Percentiles rank a stretch among this genome's conserved stretches.
phyloP scores from a whole-genome alignment of 2,888 invertebrate genomes.

The Acholoe squamosa region DNA sequence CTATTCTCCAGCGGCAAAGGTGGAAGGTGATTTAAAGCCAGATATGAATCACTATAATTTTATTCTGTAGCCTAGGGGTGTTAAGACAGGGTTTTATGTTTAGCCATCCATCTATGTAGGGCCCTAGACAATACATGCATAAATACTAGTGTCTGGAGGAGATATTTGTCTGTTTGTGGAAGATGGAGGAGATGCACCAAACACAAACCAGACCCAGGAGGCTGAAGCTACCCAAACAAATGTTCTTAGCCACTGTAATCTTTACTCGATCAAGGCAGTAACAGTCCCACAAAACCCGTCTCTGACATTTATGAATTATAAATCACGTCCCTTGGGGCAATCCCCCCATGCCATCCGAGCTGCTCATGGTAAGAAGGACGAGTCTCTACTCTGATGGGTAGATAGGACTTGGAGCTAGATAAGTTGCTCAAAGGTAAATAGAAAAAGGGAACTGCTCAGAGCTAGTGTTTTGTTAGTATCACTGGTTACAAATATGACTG shows the following conservation, averaged over 20 bases:
- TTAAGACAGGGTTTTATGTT: not conserved
- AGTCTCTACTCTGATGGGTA: not conserved
- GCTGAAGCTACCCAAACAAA: not conserved
- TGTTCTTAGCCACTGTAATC: conserved; percentile 22
- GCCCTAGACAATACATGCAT: not conserved
- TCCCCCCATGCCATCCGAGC: not conserved
- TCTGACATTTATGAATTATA: conserved; percentile 52
- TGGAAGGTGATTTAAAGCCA: too few relatives aligned
- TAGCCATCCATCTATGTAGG: not conserved
- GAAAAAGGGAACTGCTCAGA: not conserved
- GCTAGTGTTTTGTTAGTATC: not conserved
- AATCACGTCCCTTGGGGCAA: not conserved
- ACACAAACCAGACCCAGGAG: not conserved
- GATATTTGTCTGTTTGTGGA: not conserved
- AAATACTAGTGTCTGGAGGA: not conserved
- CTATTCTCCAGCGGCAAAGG: too few relatives aligned
- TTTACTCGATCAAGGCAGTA: conserved; percentile 11
- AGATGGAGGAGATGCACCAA: not conserved
- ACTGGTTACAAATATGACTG: not conserved
- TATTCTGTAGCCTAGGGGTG: too few relatives aligned
- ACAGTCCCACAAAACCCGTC: not conserved
- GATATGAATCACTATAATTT: too few relatives aligned
- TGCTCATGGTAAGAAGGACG: not conserved
- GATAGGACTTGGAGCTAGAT: not conserved
- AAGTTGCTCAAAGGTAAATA: not conserved